Conservation (phyloP, 1,140 invertebrate genomes). For the Dendroctonus ponderosae region DNA sequence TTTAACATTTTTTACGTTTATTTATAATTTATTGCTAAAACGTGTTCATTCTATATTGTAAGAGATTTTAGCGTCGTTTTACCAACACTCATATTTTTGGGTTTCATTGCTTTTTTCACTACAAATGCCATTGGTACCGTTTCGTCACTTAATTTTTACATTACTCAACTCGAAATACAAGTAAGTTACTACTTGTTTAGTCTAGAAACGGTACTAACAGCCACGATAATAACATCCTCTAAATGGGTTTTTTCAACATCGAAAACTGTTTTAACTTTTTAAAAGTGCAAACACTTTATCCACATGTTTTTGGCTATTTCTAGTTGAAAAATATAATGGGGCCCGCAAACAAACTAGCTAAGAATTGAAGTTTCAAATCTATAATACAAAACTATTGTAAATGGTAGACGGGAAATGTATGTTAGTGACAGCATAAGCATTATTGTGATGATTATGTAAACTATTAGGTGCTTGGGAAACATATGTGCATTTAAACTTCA, state of each 20-base stretch:
- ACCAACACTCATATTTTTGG: background rate
- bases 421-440: constrained; percentile 47
- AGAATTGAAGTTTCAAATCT: constrained; percentile 45
- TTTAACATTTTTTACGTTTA: constrained; percentile 32
- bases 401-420: constrained; percentile 46
- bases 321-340: background rate
- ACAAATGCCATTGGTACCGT: background rate
- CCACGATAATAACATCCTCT: background rate
- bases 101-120: background rate
- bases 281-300: too few relatives aligned
- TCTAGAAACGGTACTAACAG: constrained; percentile 8
- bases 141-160: constrained; percentile 4
- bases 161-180: background rate
- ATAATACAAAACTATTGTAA: constrained; percentile 46
- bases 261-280: too few relatives aligned
- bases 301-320: background rate
- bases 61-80: constrained; percentile 22
- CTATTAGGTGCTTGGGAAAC: constrained; percentile 42
- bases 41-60: constrained; percentile 47
- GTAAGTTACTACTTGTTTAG: constrained; percentile 16
- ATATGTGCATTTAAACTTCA: constrained; percentile 36
- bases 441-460: constrained; percentile 48
- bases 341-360: constrained; percentile 8
- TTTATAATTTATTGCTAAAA: constrained; percentile 38
- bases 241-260: too few relatives aligned